Evolutionary conservation across 2,113 vertebrate species (phyloP), one percentile per base, ranked within the genome.

Genomic region (Pygoscelis adeliae): DNA sequence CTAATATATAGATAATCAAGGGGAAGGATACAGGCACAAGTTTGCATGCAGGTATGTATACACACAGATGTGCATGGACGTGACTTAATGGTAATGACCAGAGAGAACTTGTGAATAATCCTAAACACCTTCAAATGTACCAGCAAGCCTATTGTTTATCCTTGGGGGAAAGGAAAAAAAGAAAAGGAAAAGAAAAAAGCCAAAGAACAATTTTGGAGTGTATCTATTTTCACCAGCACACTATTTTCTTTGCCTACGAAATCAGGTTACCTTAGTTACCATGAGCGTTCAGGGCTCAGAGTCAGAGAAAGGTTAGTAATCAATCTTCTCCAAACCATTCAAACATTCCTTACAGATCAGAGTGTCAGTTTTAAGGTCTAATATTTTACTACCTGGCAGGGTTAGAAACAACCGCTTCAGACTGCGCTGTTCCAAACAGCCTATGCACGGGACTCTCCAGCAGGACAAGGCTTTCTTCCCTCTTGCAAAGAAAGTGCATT

Each of bases 371-470:
- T 56, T 78, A 82, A 87, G 61, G 72, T 65, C 73, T 49, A 46
- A 0, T 27, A 36, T 13, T 30, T 84, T 70, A 49, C 83, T 25
- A 8, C 49, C 50, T 40, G 36, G 61, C 73, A 91, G 56, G 44
- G 40, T 58, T 47, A 89, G 59, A 76, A 83, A 88, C 0, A 0
- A 58, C n/a, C 0, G 0, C 50, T 69, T 76, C 53, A 34, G 52
- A 44, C 23, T 79, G 69, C 1, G 2, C 77, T 36, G 36, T 2
- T 85, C 36, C 79, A 77, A n/a, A 32, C 47, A 77, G 65, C 67
- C 49, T 40, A 32, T 1, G 3, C 44, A n/a, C 0, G 0, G 55
- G 34, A 22, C 46, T 63, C n/a, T 47, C 50, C 38, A 40, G 32
- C 36, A 74, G 44, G 38, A 81, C 44, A 63, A 70, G 34, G 76